phyloP scores from a whole-genome alignment of 2,113 vertebrate species.

The Larimichthys crocea region DNA sequence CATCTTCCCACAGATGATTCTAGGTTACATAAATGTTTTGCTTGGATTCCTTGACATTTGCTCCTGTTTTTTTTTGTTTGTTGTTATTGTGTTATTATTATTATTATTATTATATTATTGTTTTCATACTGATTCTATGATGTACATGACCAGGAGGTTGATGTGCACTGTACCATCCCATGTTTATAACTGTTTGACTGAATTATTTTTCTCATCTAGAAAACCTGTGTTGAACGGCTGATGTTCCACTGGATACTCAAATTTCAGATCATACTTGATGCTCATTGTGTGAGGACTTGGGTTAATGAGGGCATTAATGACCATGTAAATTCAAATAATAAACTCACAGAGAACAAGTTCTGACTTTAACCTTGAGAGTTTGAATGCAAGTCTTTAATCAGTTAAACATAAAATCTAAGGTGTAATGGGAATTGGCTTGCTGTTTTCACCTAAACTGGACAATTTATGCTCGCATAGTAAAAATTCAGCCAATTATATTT shows the following conservation, averaged over 20 bases:
- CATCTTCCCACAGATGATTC: conserved; percentile 66
- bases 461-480: not conserved
- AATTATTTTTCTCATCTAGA: not conserved
- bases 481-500: not conserved
- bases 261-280: not conserved
- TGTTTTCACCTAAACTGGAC: not conserved
- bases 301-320: not conserved
- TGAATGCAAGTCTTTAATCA: not conserved
- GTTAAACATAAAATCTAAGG: not conserved
- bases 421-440: not conserved
- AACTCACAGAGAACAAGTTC: not conserved
- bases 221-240: not conserved
- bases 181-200: not conserved
- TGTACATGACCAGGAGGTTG: not conserved
- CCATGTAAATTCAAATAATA: not conserved
- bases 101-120: conserved; percentile 52
- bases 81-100: no score
- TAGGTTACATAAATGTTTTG: conserved; percentile 70
- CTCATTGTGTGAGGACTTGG: not conserved
- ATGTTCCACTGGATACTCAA: not conserved
- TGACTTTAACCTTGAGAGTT: not conserved
- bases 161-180: not conserved
- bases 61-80: not conserved
- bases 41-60: conserved; percentile 51
- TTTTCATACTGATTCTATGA: conserved; percentile 25